These are phyloP conservation scores for Sternotherus odoratus DNA, from an alignment of 2,797 vertebrate species.

Conservation along the genomic window DNA sequence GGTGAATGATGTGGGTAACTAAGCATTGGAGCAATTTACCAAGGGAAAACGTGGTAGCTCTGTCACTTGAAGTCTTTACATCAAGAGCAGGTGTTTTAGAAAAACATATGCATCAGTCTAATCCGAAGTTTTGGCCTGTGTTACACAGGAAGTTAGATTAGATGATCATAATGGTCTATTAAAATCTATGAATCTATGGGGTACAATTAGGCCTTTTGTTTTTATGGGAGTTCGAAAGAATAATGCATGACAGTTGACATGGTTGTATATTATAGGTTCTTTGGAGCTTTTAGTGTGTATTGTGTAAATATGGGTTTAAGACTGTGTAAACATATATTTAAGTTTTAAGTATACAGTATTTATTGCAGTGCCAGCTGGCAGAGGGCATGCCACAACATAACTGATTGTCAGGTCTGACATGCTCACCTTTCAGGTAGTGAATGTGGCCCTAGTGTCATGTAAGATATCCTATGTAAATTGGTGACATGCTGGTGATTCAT, in stretches of 20 bases:
- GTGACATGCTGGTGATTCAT: not conserved
- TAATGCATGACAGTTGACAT: accelerated
- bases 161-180: not conserved
- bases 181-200: not conserved
- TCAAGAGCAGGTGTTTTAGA: accelerated
- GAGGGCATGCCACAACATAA: not conserved
- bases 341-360: not conserved
- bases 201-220: accelerated
- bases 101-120: accelerated
- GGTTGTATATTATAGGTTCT: not conserved
- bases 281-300: not conserved
- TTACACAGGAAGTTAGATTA: not conserved
- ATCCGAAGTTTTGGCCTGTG: accelerated
- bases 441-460: not conserved
- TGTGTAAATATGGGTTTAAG: not conserved
- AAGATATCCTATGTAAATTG: not conserved
- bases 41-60: accelerated
- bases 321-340: not conserved
- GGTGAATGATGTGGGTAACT: not conserved
- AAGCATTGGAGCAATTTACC: not conserved
- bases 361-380: not conserved
- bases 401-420: not conserved
- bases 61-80: accelerated
- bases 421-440: not conserved
- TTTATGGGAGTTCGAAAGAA: not conserved